Evolutionary conservation across 2,797 vertebrate species (phyloP), one percentile per base, ranked within the genome.

Genomic region (Pseudochaenichthys georgianus): DNA sequence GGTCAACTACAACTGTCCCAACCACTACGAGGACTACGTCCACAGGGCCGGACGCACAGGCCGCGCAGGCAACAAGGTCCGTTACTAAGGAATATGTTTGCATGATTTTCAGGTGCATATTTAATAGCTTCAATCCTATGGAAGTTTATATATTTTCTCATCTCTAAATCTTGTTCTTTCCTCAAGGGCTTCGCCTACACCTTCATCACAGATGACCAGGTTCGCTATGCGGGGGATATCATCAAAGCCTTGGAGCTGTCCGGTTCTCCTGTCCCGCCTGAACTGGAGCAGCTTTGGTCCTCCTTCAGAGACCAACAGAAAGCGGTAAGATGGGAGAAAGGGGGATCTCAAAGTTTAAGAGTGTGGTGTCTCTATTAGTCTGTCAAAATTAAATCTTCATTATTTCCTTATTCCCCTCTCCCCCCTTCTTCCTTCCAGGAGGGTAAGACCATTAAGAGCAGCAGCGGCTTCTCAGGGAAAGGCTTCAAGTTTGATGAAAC

Each of bases 401-500:
- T 38, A 38, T n/a, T n/a, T 8, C 17, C 3, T 34, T 9, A 13
- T 54, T 61, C 17, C 47, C 1, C 45, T 10, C 43, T 17, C 1
- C 0, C 1, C 3, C 0, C 45, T 59, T 45, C 23, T 9, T 64
- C 13, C 7, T 2, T 23, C 4, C 91, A 99, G 98, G 98, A 99
- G 75, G 98, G 98, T 3, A 99, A 99, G 81, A 88, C 86, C 84
- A 99, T 99, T 78, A 99, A 98, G 85, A 99, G 98, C 94, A 98
- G 97, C 92, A 99, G 98, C 16, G 98, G 98, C 3, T 99, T 99
- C 90, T 99, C 98, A 47, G 98, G 98, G 53, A 99, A 99, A 94
- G 98, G 98, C 64, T 99, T 99, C 85, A 99, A 99, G 90, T 99
- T 99, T 55, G 98, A 99, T 78, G 98, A 99, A 94, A 99, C 97